These are phyloP conservation scores for Anolis apletophallus DNA, from an alignment of 2,797 vertebrate genomes.

Conservation along the genomic window DNA sequence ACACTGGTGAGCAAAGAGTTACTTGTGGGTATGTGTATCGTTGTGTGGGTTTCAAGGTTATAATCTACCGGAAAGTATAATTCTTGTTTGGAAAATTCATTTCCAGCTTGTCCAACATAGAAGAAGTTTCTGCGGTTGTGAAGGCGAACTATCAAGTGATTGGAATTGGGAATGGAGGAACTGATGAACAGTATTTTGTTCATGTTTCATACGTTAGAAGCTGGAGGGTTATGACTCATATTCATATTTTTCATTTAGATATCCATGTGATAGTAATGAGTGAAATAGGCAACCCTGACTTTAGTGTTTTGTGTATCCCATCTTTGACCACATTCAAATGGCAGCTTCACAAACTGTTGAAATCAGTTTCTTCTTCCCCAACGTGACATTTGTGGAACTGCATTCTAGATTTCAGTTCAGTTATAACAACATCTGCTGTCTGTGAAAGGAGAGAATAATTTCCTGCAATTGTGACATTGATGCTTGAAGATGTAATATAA, in stretches of 20 bases:
- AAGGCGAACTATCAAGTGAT: not conserved
- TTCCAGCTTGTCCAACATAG: too few species aligned
- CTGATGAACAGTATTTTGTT: not conserved
- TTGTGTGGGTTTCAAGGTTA: too few species aligned
- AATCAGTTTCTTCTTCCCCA: too few species aligned
- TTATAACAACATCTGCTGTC: not conserved
- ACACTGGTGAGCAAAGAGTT: slow-evolving; percentile 61
- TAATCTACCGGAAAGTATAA: not conserved
- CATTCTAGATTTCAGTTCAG: not conserved
- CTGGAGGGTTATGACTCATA: not conserved
- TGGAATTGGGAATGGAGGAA: not conserved
- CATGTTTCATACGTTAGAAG: not conserved
- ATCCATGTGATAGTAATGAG: not conserved
- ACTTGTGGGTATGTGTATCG: not conserved
- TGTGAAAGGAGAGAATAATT: not conserved
- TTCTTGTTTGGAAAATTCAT: not conserved
- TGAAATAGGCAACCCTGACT: not conserved
- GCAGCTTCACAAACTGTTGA: not conserved
- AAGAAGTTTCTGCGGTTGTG: not conserved
- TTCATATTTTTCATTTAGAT: not conserved
- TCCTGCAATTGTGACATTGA: not conserved
- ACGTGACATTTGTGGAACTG: not conserved
- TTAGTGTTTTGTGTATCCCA: not conserved
- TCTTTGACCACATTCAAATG: not conserved
- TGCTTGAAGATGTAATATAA: not conserved